Evolutionary conservation across 1,140 invertebrate species (phyloP).

Genomic region (Trichonephila inaurata): DNA sequence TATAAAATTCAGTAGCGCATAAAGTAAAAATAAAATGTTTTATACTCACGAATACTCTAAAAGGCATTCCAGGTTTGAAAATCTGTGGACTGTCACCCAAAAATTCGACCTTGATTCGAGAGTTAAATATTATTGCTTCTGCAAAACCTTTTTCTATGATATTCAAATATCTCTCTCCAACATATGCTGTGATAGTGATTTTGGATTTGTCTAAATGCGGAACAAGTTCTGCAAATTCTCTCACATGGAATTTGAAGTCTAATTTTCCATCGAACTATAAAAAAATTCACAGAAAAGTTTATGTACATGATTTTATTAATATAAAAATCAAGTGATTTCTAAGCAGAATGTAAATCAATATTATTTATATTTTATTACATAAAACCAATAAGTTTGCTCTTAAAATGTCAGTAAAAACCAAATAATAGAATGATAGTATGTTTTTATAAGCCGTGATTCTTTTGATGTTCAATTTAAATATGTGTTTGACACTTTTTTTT

Average conservation of each 20-base stretch:
- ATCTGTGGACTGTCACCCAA: constrained; percentile 94
- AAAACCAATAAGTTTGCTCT: no score
- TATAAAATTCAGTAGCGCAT: no score
- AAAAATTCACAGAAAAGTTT: not conserved
- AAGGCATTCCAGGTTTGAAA: constrained; percentile 96
- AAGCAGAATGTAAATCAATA: no score
- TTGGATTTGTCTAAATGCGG: constrained; percentile 88
- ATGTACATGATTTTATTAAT: no score
- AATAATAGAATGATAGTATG: no score
- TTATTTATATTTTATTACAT: no score
- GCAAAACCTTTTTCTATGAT: constrained; percentile 89
- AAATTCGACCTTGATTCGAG: constrained; percentile 89
- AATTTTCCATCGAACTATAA: constrained; percentile 92
- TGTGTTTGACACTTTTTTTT: no score
- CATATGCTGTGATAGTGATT: constrained; percentile 90
- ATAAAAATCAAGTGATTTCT: no score
- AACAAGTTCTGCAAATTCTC: constrained; percentile 87
- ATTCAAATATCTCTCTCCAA: constrained; percentile 94
- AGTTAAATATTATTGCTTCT: constrained; percentile 92
- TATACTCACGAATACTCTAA: constrained; percentile 83
- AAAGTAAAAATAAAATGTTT: not conserved
- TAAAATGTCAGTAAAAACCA: no score
- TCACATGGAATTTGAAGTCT: constrained; percentile 91
- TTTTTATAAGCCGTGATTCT: no score
- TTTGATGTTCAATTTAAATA: no score